Evolutionary conservation across 2,888 invertebrate genomes (phyloP).

Genomic region (Eudemis profundana): DNA sequence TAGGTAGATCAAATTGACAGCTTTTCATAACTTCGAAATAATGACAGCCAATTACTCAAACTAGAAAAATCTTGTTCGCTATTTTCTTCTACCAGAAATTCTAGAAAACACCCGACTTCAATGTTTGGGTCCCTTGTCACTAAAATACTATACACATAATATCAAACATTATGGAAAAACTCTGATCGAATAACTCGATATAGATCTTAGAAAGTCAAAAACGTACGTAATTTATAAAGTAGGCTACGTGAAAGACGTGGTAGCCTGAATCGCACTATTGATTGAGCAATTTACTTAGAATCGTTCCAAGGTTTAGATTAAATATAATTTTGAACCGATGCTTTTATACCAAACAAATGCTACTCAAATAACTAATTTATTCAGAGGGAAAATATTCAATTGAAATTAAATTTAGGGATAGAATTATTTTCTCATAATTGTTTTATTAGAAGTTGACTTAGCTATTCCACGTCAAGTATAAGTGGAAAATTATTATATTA

Average conservation of each 20-base stretch:
- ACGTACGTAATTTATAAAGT: slow-evolving; percentile 16
- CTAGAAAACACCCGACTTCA: too few species aligned
- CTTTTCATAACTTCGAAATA: too few species aligned
- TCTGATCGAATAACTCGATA: slow-evolving; percentile 18
- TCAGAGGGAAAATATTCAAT: not conserved
- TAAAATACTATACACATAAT: too few species aligned
- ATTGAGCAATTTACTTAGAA: slow-evolving; percentile 38
- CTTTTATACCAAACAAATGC: not conserved
- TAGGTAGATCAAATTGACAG: too few species aligned
- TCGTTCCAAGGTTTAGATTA: not conserved
- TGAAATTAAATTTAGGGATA: not conserved
- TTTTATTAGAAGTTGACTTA: not conserved
- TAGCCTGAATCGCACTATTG: slow-evolving; percentile 21
- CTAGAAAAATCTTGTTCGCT: too few species aligned
- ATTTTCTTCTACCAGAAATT: too few species aligned
- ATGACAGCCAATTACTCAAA: too few species aligned
- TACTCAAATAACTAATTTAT: not conserved
- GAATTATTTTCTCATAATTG: not conserved
- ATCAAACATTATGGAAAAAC: not conserved
- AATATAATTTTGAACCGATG: slow-evolving; percentile 8
- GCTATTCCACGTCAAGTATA: not conserved
- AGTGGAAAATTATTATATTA: slow-evolving; percentile 10
- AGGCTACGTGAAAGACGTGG: slow-evolving; percentile 29
- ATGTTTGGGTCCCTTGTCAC: too few species aligned
- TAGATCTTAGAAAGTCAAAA: slow-evolving; percentile 33